A percentile compares a stretch with the other conserved stretches of the same genome.
phyloP scores from a whole-genome alignment of 2,113 vertebrate genomes.

The Dicrurus megarhynchus region DNA sequence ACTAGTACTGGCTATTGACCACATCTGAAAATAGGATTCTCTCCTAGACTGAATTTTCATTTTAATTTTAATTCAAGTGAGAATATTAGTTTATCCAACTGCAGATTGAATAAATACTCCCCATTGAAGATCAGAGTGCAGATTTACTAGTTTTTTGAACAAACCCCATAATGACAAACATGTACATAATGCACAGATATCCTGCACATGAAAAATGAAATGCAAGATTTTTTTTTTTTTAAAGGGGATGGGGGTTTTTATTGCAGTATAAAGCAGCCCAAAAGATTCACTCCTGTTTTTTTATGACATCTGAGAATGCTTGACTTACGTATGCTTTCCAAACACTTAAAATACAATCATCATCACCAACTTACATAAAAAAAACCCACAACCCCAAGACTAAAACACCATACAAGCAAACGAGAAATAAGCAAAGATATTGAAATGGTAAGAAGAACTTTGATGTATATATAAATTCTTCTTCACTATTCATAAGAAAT shows the following conservation, averaged over 20 bases:
- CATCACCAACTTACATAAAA: not conserved
- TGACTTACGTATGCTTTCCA: not conserved
- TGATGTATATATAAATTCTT: not conserved
- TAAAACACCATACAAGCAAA: not conserved
- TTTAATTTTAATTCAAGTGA: not conserved
- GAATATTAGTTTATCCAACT: not conserved
- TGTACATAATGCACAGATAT: not conserved
- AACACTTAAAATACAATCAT: not conserved
- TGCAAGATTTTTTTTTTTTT: not conserved
- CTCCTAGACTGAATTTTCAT: not conserved
- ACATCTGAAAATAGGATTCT: not conserved
- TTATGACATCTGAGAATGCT: not conserved
- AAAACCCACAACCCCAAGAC: not conserved
- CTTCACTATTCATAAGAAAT: not conserved
- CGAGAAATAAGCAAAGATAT: not conserved
- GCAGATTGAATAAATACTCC: not conserved
- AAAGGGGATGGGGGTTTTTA: accelerated
- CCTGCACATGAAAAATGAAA: not conserved
- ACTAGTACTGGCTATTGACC: not conserved
- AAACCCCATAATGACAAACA: not conserved
- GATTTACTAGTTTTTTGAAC: not conserved
- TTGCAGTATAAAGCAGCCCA: not conserved
- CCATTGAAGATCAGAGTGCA: not conserved
- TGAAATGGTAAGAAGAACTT: not conserved
- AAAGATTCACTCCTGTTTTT: not conserved